Conservation (phyloP, 2,888 invertebrate species). For the Creontiades dilutus region DNA sequence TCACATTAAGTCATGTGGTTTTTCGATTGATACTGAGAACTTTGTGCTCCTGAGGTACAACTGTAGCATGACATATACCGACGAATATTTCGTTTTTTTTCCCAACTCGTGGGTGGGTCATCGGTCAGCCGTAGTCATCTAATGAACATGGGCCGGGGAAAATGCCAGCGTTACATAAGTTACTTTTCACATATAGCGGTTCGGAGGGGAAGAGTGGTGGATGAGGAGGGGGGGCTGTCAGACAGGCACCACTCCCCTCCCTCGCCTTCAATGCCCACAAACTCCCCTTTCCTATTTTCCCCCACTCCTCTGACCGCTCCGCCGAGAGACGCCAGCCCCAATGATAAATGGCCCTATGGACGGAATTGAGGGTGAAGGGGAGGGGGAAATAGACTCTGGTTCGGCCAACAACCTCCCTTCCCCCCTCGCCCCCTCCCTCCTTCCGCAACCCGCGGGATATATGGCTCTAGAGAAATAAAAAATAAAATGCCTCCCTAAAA, state of each 20-base stretch:
- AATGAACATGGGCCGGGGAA: conserved; percentile 52
- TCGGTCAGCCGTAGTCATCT: conserved; percentile 46
- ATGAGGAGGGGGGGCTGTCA: background rate
- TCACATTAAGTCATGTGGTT: too few species aligned
- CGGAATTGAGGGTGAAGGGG: background rate
- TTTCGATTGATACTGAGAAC: too few species aligned
- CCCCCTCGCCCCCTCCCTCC: background rate
- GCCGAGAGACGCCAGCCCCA: background rate
- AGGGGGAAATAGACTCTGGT: conserved; percentile 40
- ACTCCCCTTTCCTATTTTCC: background rate
- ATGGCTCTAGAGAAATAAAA: conserved; percentile 28
- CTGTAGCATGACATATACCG: too few species aligned
- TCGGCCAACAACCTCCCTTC: background rate
- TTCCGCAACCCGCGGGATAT: conserved; percentile 30
- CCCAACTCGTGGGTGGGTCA: conserved; percentile 35
- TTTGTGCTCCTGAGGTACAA: too few species aligned
- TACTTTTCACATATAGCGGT: conserved; percentile 18
- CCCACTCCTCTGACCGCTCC: background rate
- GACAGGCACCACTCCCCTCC: background rate
- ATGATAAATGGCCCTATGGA: conserved; percentile 48
- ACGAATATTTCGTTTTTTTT: background rate
- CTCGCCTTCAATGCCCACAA: background rate
- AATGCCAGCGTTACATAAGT: conserved; percentile 45
- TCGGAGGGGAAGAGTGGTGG: background rate
- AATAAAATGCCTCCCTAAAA: conserved; percentile 24